Conservation (phyloP, 2,113 vertebrate species). For the Actenoides hombroni region DNA sequence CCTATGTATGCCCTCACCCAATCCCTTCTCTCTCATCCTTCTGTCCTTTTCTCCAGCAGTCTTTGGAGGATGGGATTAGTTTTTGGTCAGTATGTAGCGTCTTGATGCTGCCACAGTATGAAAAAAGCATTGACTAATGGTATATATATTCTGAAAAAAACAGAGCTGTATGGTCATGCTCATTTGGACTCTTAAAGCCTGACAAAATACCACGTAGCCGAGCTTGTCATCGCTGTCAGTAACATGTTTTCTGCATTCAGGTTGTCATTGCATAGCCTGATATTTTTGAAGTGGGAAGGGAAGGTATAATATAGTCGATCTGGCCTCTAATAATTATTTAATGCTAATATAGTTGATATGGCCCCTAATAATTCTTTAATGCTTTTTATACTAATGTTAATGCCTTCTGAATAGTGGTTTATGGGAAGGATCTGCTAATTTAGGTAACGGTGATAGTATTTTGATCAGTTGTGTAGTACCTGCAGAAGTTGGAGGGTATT, state of each 20-base stretch:
- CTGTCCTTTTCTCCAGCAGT: not conserved
- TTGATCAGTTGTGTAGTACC: slow-evolving; percentile 37
- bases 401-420: not conserved
- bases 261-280: not conserved
- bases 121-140: not conserved
- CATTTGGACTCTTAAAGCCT: not conserved
- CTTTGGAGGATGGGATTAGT: slow-evolving; percentile 25
- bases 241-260: not conserved
- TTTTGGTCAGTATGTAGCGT: not conserved
- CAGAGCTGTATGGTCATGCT: not conserved
- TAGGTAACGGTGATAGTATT: not conserved
- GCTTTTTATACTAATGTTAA: not conserved
- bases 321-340: not conserved
- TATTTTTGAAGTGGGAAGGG: not conserved
- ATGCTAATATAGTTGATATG: not conserved
- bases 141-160: not conserved
- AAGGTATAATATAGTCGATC: not conserved
- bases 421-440: not conserved
- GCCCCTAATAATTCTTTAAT: not conserved
- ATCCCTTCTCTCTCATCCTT: not conserved
- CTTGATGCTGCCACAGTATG: not conserved
- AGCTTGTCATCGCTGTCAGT: not conserved
- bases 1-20: not conserved
- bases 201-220: not conserved
- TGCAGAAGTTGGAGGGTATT: not conserved